A percentile compares a stretch with the other conserved stretches of the same genome.
Evolutionary conservation across 2,888 invertebrate genomes (phyloP).

Genomic region (Dasypolia templi): DNA sequence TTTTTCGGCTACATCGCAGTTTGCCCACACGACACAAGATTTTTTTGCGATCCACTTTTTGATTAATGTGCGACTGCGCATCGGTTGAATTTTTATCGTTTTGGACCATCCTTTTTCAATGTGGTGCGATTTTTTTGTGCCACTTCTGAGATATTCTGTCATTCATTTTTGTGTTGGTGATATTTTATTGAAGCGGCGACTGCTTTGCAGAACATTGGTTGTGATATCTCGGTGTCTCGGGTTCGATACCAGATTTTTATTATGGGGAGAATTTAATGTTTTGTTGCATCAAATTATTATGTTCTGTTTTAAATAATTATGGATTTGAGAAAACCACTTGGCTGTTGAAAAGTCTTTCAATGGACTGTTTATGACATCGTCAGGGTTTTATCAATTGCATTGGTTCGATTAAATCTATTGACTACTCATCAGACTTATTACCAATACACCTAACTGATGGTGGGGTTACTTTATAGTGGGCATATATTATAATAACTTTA

Average conservation of each 20-base stretch:
- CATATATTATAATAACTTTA: too few species aligned
- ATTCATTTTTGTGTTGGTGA: slow-evolving; percentile 68
- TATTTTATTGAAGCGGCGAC: slow-evolving; percentile 55
- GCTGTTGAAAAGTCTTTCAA: neutral
- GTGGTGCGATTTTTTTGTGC: slow-evolving; percentile 71
- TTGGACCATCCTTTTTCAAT: slow-evolving; percentile 80
- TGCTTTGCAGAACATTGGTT: slow-evolving; percentile 32
- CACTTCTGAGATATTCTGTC: slow-evolving; percentile 64
- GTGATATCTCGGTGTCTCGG: neutral
- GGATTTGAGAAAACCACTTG: neutral
- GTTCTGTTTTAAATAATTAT: neutral
- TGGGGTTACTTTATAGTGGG: neutral
- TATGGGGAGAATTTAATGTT: neutral
- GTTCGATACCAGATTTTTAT: slow-evolving; percentile 7
- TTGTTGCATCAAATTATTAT: neutral
- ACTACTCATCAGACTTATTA: neutral
- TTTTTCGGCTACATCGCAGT: slow-evolving; percentile 64
- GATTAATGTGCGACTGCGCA: slow-evolving; percentile 80
- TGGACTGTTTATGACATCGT: neutral
- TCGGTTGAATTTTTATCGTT: slow-evolving; percentile 81
- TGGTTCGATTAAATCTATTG: neutral
- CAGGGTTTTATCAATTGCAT: neutral
- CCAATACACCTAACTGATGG: neutral
- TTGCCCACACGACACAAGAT: slow-evolving; percentile 77
- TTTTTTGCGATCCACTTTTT: slow-evolving; percentile 86